A percentile compares a stretch with the other conserved stretches of the same genome.
These are phyloP conservation scores for Platalea minor DNA, from an alignment of 2,797 vertebrate genomes.

Conservation along the genomic window DNA sequence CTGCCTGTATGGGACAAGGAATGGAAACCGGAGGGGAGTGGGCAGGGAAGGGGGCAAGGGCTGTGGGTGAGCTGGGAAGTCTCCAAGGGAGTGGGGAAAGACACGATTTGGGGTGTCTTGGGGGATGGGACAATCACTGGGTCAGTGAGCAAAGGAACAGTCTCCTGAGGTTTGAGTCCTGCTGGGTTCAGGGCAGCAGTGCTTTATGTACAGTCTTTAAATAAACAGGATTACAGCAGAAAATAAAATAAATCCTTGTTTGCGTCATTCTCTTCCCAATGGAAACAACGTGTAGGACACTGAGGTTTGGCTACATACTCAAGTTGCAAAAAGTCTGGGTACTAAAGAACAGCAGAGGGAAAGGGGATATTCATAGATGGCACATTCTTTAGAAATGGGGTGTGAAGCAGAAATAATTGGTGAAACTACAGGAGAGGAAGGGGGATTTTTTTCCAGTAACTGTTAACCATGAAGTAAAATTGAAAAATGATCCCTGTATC, in stretches of 20 bases:
- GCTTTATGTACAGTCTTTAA: neutral
- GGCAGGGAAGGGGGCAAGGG: neutral
- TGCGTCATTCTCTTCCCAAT: neutral
- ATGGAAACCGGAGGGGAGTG: neutral
- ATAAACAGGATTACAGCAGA: slow-evolving; percentile 7
- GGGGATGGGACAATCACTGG: neutral
- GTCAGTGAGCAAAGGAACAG: neutral
- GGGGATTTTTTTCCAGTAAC: neutral
- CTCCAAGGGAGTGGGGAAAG: neutral
- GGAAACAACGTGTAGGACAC: neutral
- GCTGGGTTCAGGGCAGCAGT: neutral
- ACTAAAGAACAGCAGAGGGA: neutral
- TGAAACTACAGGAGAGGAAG: neutral
- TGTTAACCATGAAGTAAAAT: neutral
- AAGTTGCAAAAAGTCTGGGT: neutral
- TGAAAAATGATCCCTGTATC: neutral
- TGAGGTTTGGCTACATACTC: neutral
- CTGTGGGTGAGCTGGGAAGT: rapidly evolving
- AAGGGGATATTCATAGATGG: neutral
- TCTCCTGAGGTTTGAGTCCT: neutral
- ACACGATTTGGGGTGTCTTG: rapidly evolving
- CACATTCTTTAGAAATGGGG: neutral
- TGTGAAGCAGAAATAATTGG: slow-evolving; percentile 38
- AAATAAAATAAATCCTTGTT: neutral
- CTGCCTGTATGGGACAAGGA: neutral